Percentiles rank a stretch among this genome's conserved stretches.
Conservation (phyloP, 1,140 invertebrate species). For the Drosophila pruinosa region DNA sequence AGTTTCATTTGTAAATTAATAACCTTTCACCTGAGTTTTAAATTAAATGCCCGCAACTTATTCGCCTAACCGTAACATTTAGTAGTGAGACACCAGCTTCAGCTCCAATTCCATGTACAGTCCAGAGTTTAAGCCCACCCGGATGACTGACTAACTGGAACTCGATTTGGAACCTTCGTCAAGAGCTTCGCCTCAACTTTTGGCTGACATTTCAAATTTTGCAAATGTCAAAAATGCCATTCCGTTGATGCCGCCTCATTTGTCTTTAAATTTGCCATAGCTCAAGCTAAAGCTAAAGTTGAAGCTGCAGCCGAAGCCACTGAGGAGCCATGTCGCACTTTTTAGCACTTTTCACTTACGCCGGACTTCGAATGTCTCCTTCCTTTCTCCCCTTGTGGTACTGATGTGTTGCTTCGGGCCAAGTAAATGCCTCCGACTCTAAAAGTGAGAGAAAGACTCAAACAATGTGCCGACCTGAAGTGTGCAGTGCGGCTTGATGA, state of each 20-base stretch:
- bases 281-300: not conserved
- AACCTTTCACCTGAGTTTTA: slow-evolving; percentile 80
- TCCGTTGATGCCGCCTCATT: slow-evolving; percentile 59
- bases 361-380: slow-evolving; percentile 4
- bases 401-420: slow-evolving; percentile 40
- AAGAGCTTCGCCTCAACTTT: slow-evolving; percentile 26
- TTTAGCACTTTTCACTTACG: slow-evolving; percentile 81
- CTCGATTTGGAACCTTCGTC: slow-evolving; percentile 60
- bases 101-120: not conserved
- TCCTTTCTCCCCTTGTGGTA: not conserved
- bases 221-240: slow-evolving; percentile 73
- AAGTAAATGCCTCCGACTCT: slow-evolving; percentile 7
- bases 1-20: slow-evolving; percentile 74
- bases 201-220: slow-evolving; percentile 78
- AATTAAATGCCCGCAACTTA: slow-evolving; percentile 70
- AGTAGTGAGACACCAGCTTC: not conserved
- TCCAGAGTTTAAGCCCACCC: slow-evolving; percentile 10
- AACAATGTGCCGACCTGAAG: slow-evolving; percentile 44
- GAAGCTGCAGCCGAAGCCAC: not conserved
- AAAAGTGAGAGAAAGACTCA: not conserved
- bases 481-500: slow-evolving; percentile 30
- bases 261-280: slow-evolving; percentile 65
- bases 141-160: slow-evolving; percentile 14
- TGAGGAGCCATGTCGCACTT: slow-evolving; percentile 61
- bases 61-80: slow-evolving; percentile 37